Conservation (phyloP, 2,888 invertebrate species). For the Hedya salicella region DNA sequence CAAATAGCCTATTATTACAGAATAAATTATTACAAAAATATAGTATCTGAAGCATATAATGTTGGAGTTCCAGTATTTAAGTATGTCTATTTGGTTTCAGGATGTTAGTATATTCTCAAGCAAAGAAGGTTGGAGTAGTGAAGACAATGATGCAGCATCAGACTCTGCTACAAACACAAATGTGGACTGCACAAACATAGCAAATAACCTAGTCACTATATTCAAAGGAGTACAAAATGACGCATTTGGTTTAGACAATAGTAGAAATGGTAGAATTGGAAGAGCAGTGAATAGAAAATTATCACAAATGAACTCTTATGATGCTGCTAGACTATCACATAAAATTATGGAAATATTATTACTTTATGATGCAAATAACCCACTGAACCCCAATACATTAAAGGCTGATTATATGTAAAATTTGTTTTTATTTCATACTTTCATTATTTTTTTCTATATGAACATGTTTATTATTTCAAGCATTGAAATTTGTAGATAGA, state of each 20-base stretch:
- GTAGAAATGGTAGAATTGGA: constrained; percentile 65
- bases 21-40: too few species aligned
- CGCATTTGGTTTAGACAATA: constrained; percentile 63
- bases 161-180: constrained; percentile 49
- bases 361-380: constrained; percentile 69
- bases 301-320: constrained; percentile 66
- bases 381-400: constrained; percentile 70
- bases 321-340: constrained; percentile 63
- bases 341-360: constrained; percentile 72
- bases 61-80: too few species aligned
- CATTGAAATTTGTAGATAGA: too few species aligned
- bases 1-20: too few species aligned
- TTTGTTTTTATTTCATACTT: constrained; percentile 4
- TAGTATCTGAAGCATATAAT: too few species aligned
- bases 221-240: constrained; percentile 71
- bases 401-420: constrained; percentile 43
- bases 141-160: constrained; percentile 49
- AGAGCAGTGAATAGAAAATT: constrained; percentile 63
- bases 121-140: constrained; percentile 51
- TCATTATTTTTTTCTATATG: neutral
- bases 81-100: too few species aligned
- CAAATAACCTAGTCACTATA: constrained; percentile 63
- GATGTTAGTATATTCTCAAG: constrained; percentile 19
- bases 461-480: neutral
- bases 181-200: constrained; percentile 61